Conservation (phyloP, 2,113 vertebrate species). For the Neomonachus schauinslandi region DNA sequence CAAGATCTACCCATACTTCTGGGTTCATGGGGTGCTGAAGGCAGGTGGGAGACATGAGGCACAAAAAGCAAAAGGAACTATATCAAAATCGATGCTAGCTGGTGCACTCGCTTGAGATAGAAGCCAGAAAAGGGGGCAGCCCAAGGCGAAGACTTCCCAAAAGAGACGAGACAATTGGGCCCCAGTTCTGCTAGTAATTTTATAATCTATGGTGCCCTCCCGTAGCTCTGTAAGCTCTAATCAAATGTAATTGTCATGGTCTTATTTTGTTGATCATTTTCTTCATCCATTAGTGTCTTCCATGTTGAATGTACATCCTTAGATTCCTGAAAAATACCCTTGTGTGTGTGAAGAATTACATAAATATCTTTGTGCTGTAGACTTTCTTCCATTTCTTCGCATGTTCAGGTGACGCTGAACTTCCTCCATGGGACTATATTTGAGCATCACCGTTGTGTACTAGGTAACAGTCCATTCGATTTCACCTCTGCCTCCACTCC, state of each 20-base stretch:
- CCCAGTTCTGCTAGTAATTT: background rate
- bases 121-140: background rate
- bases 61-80: background rate
- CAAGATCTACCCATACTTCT: background rate
- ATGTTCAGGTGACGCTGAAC: background rate
- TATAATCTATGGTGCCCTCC: background rate
- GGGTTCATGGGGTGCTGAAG: background rate
- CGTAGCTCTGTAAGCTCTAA: background rate
- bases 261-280: background rate
- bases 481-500: too few relatives aligned
- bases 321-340: background rate
- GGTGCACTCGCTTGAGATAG: background rate
- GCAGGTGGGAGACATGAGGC: too few relatives aligned
- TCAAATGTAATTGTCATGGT: background rate
- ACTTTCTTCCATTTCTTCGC: background rate
- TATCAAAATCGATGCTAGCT: accelerated
- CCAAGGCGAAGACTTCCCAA: background rate
- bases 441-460: background rate
- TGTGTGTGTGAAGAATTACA: background rate
- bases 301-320: background rate
- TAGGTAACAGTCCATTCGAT: background rate
- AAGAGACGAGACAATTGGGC: background rate
- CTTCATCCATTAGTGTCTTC: background rate
- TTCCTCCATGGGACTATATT: background rate
- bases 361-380: background rate